These are phyloP conservation scores for Nixonia krombeini DNA, from an alignment of 1,140 invertebrate species.

Conservation along the genomic window DNA sequence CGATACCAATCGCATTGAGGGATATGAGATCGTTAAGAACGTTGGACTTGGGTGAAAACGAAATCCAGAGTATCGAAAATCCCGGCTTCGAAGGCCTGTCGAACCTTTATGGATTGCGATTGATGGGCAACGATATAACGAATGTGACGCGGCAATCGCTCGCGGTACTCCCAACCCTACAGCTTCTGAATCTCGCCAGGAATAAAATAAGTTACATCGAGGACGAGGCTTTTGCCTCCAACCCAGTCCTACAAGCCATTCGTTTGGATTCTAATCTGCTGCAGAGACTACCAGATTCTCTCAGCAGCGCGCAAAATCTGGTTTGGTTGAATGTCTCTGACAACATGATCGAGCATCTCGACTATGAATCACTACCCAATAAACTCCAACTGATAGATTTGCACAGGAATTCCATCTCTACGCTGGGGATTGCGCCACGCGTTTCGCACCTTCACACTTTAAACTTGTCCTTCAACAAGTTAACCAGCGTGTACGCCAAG, in stretches of 20 bases:
- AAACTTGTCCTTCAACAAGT: slow-evolving; percentile 85
- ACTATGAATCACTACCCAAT: slow-evolving; percentile 83
- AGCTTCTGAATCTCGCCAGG: slow-evolving; percentile 85
- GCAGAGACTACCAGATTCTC: slow-evolving; percentile 82
- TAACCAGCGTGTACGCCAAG: slow-evolving; percentile 78
- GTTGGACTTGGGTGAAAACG: slow-evolving; percentile 86
- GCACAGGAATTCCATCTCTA: slow-evolving; percentile 84
- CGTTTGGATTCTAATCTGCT: slow-evolving; percentile 85
- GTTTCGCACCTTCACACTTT: slow-evolving; percentile 77
- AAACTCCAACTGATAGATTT: slow-evolving; percentile 87
- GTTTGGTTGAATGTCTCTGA: slow-evolving; percentile 89
- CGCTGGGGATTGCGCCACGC: slow-evolving; percentile 75
- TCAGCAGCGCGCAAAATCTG: slow-evolving; percentile 80
- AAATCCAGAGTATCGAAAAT: slow-evolving; percentile 81
- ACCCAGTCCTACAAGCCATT: slow-evolving; percentile 83
- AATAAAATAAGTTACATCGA: slow-evolving; percentile 85
- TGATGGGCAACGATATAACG: slow-evolving; percentile 86
- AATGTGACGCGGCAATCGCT: slow-evolving; percentile 83
- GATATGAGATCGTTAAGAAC: slow-evolving; percentile 83
- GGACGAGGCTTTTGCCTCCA: slow-evolving; percentile 81
- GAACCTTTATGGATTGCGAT: slow-evolving; percentile 81
- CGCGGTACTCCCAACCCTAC: slow-evolving; percentile 79
- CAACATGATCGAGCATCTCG: slow-evolving; percentile 86
- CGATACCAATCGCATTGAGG: slow-evolving; percentile 81
- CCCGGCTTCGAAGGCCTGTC: slow-evolving; percentile 86